Evolutionary conservation across 2,113 vertebrate species (phyloP).

Genomic region (Chunga burmeisteri): DNA sequence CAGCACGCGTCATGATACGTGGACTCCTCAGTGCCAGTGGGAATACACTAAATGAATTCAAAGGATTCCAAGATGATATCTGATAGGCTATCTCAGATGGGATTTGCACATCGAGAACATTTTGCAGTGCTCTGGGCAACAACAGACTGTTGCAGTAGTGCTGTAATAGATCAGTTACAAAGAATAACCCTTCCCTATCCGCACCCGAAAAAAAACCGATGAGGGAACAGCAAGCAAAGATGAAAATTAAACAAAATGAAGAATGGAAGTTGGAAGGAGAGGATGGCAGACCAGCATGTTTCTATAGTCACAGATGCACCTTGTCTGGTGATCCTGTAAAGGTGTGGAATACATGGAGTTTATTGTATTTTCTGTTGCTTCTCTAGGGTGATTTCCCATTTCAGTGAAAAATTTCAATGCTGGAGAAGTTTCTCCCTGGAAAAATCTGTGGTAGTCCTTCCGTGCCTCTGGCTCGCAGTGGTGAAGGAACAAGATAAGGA

Average conservation of each 20-base stretch:
- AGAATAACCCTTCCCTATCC: background rate
- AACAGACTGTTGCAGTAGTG: background rate
- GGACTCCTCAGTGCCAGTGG: background rate
- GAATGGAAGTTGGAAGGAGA: background rate
- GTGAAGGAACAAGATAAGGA: background rate
- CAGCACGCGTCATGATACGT: background rate
- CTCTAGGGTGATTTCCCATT: background rate
- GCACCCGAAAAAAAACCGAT: background rate
- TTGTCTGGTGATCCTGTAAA: background rate
- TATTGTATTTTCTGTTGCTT: background rate
- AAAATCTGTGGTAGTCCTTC: background rate
- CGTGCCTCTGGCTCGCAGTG: background rate
- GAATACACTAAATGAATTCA: background rate
- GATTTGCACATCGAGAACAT: background rate
- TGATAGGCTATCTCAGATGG: background rate
- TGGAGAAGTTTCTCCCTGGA: background rate
- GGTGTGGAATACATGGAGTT: background rate
- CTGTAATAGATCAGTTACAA: background rate
- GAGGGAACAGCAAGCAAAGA: background rate
- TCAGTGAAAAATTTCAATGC: background rate
- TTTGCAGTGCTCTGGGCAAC: background rate
- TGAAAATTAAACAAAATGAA: background rate
- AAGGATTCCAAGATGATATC: background rate
- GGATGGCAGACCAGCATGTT: accelerated
- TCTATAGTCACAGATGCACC: background rate